Evolutionary conservation across 2,888 invertebrate species (phyloP).

Genomic region (Tinea pellionella): DNA sequence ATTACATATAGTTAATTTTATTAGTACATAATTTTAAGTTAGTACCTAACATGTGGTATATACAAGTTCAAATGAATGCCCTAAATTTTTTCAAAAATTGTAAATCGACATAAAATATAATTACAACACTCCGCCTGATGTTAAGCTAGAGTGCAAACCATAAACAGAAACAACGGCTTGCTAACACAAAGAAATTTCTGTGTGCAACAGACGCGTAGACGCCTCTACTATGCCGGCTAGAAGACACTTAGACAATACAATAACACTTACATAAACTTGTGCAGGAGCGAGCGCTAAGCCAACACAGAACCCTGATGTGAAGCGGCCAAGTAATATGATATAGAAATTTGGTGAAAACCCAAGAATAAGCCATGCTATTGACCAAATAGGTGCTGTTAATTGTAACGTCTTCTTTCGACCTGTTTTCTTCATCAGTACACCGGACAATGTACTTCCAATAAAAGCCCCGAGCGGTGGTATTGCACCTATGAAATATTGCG

Average conservation of each 20-base stretch:
- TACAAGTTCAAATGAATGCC: too few relatives aligned
- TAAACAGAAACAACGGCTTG: too few relatives aligned
- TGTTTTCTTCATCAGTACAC: slow-evolving; percentile 60
- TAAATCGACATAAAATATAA: too few relatives aligned
- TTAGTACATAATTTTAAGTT: too few relatives aligned
- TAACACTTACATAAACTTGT: slow-evolving; percentile 72
- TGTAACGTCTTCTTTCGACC: slow-evolving; percentile 66
- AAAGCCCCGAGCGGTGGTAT: slow-evolving; percentile 70
- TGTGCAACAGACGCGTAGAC: too few relatives aligned
- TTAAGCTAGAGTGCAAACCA: too few relatives aligned
- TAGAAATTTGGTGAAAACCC: slow-evolving; percentile 54
- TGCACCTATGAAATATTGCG: slow-evolving; percentile 58
- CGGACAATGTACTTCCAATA: slow-evolving; percentile 64
- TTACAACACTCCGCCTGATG: too few relatives aligned
- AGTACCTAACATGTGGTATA: too few relatives aligned
- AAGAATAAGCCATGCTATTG: slow-evolving; percentile 66
- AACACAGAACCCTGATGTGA: slow-evolving; percentile 70
- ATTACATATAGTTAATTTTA: too few relatives aligned
- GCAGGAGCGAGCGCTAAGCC: slow-evolving; percentile 71
- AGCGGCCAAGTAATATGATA: slow-evolving; percentile 62
- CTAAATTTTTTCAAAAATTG: too few relatives aligned
- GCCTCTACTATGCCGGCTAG: too few relatives aligned
- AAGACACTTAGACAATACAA: neutral
- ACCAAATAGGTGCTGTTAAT: slow-evolving; percentile 60
- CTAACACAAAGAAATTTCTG: too few relatives aligned